These are phyloP conservation scores for Achroia grisella DNA, from an alignment of 1,140 invertebrate species.

Conservation along the genomic window DNA sequence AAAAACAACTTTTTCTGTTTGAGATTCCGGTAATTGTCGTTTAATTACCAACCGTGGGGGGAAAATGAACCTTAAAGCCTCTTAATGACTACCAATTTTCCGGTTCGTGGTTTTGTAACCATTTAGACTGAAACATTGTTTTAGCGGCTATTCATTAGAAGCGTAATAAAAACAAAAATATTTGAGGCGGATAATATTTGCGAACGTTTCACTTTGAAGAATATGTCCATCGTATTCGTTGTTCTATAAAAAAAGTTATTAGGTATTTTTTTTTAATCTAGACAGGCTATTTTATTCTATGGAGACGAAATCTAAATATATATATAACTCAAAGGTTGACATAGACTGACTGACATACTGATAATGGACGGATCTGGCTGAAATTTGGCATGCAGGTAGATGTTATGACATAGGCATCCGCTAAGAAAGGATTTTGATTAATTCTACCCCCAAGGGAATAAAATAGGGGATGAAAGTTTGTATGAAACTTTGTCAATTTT, in stretches of 20 bases:
- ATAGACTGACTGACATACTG: no score
- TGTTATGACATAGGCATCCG: no score
- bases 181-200: neutral
- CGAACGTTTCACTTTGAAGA: neutral
- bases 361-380: no score
- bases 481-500: no score
- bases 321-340: no score
- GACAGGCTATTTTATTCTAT: no score
- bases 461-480: no score
- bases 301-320: no score
- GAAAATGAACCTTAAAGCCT: conserved; percentile 46
- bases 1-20: conserved; percentile 26
- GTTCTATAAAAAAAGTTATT: neutral
- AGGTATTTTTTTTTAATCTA: no score
- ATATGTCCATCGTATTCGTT: neutral
- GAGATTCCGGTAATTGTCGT: conserved; percentile 56
- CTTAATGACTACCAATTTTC: conserved; percentile 60
- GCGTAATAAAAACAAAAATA: conserved; percentile 8
- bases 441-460: no score
- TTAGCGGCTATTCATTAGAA: conserved; percentile 23
- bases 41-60: conserved; percentile 49
- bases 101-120: conserved; percentile 36
- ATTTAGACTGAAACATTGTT: conserved; percentile 45
- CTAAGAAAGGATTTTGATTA: no score
- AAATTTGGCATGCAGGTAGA: no score